phyloP scores from a whole-genome alignment of 2,888 invertebrate genomes.

The Nineta flava region DNA sequence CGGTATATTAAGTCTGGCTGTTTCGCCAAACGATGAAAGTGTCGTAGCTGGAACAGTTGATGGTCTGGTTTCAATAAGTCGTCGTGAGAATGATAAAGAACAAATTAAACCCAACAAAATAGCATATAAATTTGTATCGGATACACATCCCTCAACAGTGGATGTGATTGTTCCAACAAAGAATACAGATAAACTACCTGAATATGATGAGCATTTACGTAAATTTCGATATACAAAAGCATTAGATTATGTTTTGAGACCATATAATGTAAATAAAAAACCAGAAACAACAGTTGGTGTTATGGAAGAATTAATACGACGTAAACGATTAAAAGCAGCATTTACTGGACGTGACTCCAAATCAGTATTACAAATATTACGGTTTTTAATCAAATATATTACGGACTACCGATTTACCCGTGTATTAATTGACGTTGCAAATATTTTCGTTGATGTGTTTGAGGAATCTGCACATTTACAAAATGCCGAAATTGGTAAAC shows the following conservation, averaged over 20 bases:
- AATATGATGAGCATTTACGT: conserved; percentile 54
- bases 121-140: conserved; percentile 31
- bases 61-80: conserved; percentile 75
- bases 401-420: conserved; percentile 59
- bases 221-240: conserved; percentile 74
- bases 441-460: conserved; percentile 60
- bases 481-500: conserved; percentile 40
- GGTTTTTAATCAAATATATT: conserved; percentile 59
- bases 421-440: conserved; percentile 55
- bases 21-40: conserved; percentile 60
- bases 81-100: conserved; percentile 44
- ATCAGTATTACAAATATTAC: conserved; percentile 46
- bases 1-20: conserved; percentile 72
- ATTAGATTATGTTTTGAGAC: conserved; percentile 48
- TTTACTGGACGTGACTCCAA: conserved; percentile 54
- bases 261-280: conserved; percentile 38
- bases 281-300: conserved; percentile 69
- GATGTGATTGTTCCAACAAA: conserved; percentile 36
- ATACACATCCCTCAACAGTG: conserved; percentile 23
- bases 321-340: conserved; percentile 61
- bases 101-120: conserved; percentile 30
- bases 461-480: conserved; percentile 45
- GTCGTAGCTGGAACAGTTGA: conserved; percentile 86
- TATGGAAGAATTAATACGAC: conserved; percentile 72
- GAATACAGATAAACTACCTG: conserved; percentile 28